Evolutionary conservation across 2,797 vertebrate genomes (phyloP).

Genomic region (Liasis olivaceus): DNA sequence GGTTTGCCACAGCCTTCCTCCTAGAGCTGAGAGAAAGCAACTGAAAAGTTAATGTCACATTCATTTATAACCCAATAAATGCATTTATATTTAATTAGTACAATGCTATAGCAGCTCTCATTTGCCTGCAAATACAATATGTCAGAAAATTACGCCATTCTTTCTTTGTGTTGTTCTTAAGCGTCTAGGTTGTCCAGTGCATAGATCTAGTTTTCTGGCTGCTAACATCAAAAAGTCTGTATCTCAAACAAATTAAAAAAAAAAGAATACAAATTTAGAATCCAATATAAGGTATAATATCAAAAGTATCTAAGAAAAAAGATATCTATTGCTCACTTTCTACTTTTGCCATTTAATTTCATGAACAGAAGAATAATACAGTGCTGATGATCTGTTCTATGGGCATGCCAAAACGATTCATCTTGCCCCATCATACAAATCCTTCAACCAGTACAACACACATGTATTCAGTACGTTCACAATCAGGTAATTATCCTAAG

Average conservation of each 20-base stretch:
- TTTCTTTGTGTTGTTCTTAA: not conserved
- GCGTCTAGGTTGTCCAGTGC: not conserved
- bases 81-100: not conserved
- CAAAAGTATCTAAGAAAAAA: not conserved
- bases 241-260: not conserved
- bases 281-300: no score
- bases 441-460: no score
- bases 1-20: no score
- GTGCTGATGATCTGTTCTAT: no score
- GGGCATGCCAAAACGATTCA: no score
- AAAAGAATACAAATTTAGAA: not conserved
- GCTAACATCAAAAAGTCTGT: not conserved
- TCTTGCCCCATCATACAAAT: no score
- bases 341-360: not conserved
- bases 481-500: not conserved
- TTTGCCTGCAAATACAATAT: not conserved
- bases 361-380: no score
- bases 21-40: no score
- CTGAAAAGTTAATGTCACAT: not conserved
- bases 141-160: not conserved
- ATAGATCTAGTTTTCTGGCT: not conserved
- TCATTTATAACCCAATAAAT: not conserved
- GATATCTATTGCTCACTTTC: not conserved
- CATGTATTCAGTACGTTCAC: no score
- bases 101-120: not conserved